Percentiles rank a stretch among this genome's conserved stretches.
phyloP scores from a whole-genome alignment of 2,113 vertebrate species.

The Indri indri region DNA sequence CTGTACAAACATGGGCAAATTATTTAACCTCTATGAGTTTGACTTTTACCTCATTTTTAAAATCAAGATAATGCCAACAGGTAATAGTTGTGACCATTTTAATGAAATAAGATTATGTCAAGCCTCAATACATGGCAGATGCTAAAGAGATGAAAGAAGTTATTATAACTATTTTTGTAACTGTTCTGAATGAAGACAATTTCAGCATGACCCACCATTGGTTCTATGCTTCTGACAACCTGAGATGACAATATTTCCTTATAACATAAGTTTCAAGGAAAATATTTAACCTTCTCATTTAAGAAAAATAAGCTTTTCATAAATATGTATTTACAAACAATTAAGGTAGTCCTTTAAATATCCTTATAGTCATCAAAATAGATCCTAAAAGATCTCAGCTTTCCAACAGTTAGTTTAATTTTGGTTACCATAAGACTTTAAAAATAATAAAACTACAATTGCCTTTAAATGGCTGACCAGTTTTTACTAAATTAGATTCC shows the following conservation, averaged over 20 bases:
- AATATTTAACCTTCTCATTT: background rate
- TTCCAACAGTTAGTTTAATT: slow-evolving; percentile 43
- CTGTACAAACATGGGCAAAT: background rate
- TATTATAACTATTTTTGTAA: background rate
- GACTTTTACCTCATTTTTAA: background rate
- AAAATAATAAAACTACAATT: slow-evolving; percentile 50
- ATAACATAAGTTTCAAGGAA: background rate
- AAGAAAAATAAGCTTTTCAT: slow-evolving; percentile 36
- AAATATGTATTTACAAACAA: slow-evolving; percentile 3
- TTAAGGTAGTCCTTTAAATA: slow-evolving; percentile 27
- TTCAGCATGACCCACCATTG: background rate
- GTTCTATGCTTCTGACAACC: background rate
- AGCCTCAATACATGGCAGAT: background rate
- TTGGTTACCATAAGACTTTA: slow-evolving; percentile 28
- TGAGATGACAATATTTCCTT: background rate
- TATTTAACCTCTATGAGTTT: background rate
- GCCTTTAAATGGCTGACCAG: slow-evolving; percentile 44
- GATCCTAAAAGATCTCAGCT: slow-evolving; percentile 8
- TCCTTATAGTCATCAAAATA: background rate
- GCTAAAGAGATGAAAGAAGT: background rate
- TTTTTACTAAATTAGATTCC: slow-evolving; percentile 48
- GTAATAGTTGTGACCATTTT: background rate
- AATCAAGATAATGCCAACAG: background rate
- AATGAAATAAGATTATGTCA: background rate
- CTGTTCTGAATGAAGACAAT: background rate